phyloP scores from a whole-genome alignment of 2,888 invertebrate genomes.

The Atherix ibis region DNA sequence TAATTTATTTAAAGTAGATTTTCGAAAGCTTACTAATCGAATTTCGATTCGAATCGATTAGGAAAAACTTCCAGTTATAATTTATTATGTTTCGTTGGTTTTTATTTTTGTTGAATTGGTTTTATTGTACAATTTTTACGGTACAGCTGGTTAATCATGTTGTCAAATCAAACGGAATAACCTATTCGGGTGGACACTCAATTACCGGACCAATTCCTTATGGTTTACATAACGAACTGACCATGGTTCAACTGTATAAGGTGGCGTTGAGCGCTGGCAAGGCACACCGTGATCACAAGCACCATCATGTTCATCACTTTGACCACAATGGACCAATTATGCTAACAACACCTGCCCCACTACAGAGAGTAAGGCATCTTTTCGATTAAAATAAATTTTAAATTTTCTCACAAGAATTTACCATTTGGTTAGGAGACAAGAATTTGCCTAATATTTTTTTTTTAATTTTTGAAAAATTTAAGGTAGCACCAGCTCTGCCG shows the following conservation, averaged over 20 bases:
- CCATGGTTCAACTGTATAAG: slow-evolving; percentile 63
- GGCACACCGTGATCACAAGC: slow-evolving; percentile 74
- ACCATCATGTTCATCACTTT: slow-evolving; percentile 70
- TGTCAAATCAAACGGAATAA: slow-evolving; percentile 58
- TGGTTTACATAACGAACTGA: slow-evolving; percentile 43
- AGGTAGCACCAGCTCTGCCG: slow-evolving; percentile 36
- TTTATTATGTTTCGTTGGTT: too few relatives aligned
- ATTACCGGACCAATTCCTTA: slow-evolving; percentile 25
- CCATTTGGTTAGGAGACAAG: neutral
- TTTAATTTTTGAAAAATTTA: too few relatives aligned
- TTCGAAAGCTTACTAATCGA: too few relatives aligned
- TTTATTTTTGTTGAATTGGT: too few relatives aligned
- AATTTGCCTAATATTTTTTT: slow-evolving; percentile 3
- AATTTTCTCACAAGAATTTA: too few relatives aligned
- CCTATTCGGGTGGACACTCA: slow-evolving; percentile 46
- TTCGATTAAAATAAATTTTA: neutral
- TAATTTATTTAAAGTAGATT: too few relatives aligned
- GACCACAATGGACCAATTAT: slow-evolving; percentile 55
- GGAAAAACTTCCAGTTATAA: too few relatives aligned
- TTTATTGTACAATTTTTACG: too few relatives aligned
- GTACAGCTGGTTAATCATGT: slow-evolving; percentile 62
- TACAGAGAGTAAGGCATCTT: slow-evolving; percentile 26
- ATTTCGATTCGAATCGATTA: too few relatives aligned
- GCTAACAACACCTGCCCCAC: slow-evolving; percentile 39
- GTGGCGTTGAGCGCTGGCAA: slow-evolving; percentile 73